Evolutionary conservation across 1,140 invertebrate species (phyloP), one percentile per base, ranked within the genome.

Genomic region (Drosophila sp.): DNA sequence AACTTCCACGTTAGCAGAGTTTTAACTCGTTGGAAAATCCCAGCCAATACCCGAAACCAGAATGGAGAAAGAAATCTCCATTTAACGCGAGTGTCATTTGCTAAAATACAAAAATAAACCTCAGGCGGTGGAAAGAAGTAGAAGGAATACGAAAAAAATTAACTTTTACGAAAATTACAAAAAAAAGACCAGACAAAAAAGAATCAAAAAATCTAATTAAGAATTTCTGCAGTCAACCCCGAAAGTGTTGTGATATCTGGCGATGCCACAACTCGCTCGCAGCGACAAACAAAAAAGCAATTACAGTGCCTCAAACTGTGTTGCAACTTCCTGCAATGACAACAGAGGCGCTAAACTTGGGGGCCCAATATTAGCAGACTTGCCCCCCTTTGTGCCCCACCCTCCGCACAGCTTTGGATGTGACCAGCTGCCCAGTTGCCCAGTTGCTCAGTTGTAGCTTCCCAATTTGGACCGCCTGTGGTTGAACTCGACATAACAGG

Each of bases 241-340:
- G 4, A 54, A 54, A 16, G 14, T 13, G 13, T 21, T 21, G 16
- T 45, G 16, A 21, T 18, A 43, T 34, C 56, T 18, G 34, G 21
- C 40, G 38, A 32, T 14, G 50, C 32, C 50, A 36, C 50, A 53
- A 29, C 32, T 53, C 32, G 50, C 66, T 78, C 74, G 59, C 82
- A 66, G 67, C 79, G 72, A 80, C 72, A 79, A 87, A 89, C 83
- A 87, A 87, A 87, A 87, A 87, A 87, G 83, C 83, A 87, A 87
- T 87, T 87, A 87, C 83, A 87, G 62, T 79, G 82, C 83, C 83
- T 77, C 83, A 87, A 89, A 87, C 83, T 87, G 83, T 87, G 83
- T 89, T 87, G 83, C 83, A 87, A 69, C 83, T 89, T 89, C 72
- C 83, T 89, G 82, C 83, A 87, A 76, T 78, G 82, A 87, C 83